phyloP scores from a whole-genome alignment of 2,888 invertebrate genomes.

The Drosophila kokeensis region DNA sequence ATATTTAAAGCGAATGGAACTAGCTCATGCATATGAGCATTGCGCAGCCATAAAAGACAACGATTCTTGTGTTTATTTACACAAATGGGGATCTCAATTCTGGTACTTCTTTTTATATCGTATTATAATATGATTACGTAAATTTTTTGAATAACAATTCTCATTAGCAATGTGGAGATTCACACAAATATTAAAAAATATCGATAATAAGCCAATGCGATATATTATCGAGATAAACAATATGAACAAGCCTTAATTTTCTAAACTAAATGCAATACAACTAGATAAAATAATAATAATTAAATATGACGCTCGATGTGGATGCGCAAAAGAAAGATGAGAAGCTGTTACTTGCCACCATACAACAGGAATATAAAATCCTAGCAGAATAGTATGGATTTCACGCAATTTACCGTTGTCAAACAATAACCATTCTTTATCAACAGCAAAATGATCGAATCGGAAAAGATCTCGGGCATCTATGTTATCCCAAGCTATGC shows the following conservation, averaged over 20 bases:
- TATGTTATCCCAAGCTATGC: conserved; percentile 97
- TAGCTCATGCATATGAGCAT: neutral
- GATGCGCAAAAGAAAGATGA: conserved; percentile 84
- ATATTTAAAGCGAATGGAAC: neutral
- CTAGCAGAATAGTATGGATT: conserved; percentile 95
- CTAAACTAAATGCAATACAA: neutral
- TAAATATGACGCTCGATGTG: conserved; percentile 80
- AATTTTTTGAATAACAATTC: neutral
- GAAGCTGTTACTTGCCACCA: conserved; percentile 90
- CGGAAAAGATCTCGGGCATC: conserved; percentile 93
- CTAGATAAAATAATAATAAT: conserved; percentile 1
- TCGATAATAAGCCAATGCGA: conserved; percentile 11
- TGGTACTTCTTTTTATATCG: neutral
- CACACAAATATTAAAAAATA: neutral
- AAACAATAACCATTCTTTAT: conserved; percentile 12
- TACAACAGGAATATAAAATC: conserved; percentile 95
- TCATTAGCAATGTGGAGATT: neutral
- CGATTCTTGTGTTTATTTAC: neutral
- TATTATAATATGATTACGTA: neutral
- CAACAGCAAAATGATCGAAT: conserved; percentile 92
- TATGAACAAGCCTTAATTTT: neutral
- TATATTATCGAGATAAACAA: conserved; percentile 16
- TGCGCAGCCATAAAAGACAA: neutral
- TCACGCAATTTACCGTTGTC: neutral
- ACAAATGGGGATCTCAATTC: neutral